A percentile compares a stretch with the other conserved stretches of the same genome.
Evolutionary conservation across 1,140 invertebrate species (phyloP).

Genomic region (Ceratina japonica): DNA sequence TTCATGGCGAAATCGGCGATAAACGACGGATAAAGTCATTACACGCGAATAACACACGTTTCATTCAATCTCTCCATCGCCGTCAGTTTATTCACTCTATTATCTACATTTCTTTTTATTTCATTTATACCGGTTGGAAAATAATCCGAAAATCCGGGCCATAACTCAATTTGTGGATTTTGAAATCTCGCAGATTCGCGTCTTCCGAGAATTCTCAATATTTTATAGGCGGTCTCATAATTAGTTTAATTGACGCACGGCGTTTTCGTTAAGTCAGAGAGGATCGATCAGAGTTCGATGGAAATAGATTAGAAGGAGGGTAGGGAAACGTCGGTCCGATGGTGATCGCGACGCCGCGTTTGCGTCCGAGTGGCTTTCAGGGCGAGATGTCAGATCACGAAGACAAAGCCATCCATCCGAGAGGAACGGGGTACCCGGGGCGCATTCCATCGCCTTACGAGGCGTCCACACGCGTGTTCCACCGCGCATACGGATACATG

Average conservation of each 20-base stretch:
- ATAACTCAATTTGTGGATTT: too few species aligned
- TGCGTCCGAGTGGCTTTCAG: conserved; percentile 52
- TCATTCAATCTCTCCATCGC: neutral
- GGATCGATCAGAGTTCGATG: conserved; percentile 53
- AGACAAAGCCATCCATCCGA: conserved; percentile 74
- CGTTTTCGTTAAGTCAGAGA: conserved; percentile 23
- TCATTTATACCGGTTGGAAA: too few species aligned
- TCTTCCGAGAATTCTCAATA: too few species aligned
- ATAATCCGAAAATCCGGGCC: too few species aligned
- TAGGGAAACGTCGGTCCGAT: conserved; percentile 16
- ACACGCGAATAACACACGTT: neutral
- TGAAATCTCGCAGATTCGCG: too few species aligned
- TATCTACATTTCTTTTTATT: neutral
- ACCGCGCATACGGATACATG: neutral
- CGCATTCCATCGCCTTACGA: conserved; percentile 75
- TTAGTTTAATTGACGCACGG: conserved; percentile 29
- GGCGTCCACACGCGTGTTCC: conserved; percentile 59
- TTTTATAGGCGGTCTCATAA: too few species aligned
- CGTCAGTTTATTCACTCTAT: neutral
- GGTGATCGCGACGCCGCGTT: conserved; percentile 23
- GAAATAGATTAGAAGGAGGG: conserved; percentile 43
- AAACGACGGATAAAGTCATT: neutral
- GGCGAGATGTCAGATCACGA: conserved; percentile 72
- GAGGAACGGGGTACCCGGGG: conserved; percentile 53
- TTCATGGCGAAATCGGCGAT: conserved; percentile 2